Base-by-base conservation (phyloP, 2,888 invertebrate genomes). In the Calameuta filiformis region DNA sequence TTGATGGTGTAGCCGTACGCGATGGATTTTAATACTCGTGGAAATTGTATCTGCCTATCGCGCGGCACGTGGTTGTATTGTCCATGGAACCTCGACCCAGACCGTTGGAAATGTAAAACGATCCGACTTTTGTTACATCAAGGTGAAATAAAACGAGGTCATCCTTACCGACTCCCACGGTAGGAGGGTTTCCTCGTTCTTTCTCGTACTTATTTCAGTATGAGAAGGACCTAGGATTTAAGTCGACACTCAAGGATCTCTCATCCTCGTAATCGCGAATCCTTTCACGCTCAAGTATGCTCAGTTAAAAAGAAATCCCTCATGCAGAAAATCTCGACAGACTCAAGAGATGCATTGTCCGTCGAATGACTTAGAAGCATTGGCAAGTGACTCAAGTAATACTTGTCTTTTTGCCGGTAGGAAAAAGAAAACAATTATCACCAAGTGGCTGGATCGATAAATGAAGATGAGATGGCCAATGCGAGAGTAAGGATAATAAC, bases 91-190 rank as follows among this genome's bases (percentile, higher is more conserved):
- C 56, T 56, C 56, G 56, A 56, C 56, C 56, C 23, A 56, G 56
- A 56, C 56, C 56, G 23, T 56, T 56, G 35, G 30, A 73, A 75
- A 80, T 15, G 76, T 78, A 76, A 79, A 77, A 69, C 77, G 37
- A 79, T 40, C 73, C 79, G 74, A 33, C 69, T 73, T 40, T 71
- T 40, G 69, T 80, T 80, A 74, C 80, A 68, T 3, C 68, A 56
- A 56, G 56, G 56, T 23, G 23, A 56, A 56, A 23, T 56, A 56
- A 56, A 56, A 23, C 56, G 56, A 23, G 15, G 56, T 23, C 56
- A 56, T 56, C 56, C 56, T 56, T 56, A 23, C 56, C 56, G 15
- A 9, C 23, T 56, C 56, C 56, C 56, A 56, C 23, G 56, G 56
- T 9, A 9, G 56, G 23, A 56, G 56, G 23, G 56, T 23, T 56